phyloP scores from a whole-genome alignment of 37 sponge, comb jelly and placozoan genomes.

The Diacarnus erythraeanus region DNA sequence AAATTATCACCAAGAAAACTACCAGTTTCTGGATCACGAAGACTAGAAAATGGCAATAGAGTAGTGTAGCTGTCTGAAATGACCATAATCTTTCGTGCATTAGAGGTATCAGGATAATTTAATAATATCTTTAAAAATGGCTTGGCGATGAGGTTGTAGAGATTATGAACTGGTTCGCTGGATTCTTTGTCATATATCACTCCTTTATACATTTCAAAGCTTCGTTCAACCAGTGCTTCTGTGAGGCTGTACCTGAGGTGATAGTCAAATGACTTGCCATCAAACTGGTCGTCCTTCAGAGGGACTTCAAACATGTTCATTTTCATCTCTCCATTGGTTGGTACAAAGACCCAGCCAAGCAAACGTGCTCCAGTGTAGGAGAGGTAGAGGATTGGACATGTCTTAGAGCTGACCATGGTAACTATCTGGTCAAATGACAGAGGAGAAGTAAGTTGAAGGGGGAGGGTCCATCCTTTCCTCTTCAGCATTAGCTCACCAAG shows the following conservation, averaged over 20 bases:
- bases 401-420: constrained; percentile 16
- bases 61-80: constrained; percentile 67
- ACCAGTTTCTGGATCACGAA: constrained; percentile 26
- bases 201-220: constrained; percentile 35
- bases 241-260: constrained; percentile 56
- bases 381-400: constrained; percentile 46
- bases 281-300: constrained; percentile 50
- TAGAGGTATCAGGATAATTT: neutral
- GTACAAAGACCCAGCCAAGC: constrained; percentile 61
- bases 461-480: constrained; percentile 2
- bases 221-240: constrained; percentile 41
- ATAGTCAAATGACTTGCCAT: constrained; percentile 56
- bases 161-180: constrained; percentile 41
- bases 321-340: neutral
- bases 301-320: constrained; percentile 49
- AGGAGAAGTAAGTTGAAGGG: constrained; percentile 25
- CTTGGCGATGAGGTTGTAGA: constrained; percentile 42
- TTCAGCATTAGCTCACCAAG: constrained; percentile 72
- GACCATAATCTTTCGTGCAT: constrained; percentile 15
- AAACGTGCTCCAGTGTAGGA: constrained; percentile 65
- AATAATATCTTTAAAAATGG: constrained; percentile 31
- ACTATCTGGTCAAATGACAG: constrained; percentile 17
- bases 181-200: constrained; percentile 17
- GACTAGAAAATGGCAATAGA: constrained; percentile 56
- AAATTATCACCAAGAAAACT: constrained; percentile 62